Conservation (phyloP, 2,888 invertebrate species). For the Limnephilus auricula region DNA sequence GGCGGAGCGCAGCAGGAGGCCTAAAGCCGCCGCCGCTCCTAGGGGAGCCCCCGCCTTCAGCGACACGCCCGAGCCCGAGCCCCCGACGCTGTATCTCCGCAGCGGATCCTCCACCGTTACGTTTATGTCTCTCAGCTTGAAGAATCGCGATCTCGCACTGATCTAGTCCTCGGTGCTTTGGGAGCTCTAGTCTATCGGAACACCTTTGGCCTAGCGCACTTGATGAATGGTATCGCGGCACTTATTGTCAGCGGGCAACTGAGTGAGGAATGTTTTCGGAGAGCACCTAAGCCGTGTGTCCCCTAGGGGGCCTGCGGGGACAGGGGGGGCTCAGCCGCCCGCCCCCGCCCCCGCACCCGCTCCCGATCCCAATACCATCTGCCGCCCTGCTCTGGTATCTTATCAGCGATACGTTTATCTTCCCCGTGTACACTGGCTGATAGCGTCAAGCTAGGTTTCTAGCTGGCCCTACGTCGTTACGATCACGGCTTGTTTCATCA, state of each 20-base stretch:
- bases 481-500: slow-evolving; percentile 23
- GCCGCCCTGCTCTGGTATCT: slow-evolving; percentile 57
- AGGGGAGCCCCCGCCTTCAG: slow-evolving; percentile 60
- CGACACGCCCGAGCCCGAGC: slow-evolving; percentile 47
- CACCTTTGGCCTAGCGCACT: slow-evolving; percentile 3
- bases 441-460: background rate
- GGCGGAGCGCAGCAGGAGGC: slow-evolving; percentile 71
- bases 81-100: slow-evolving; percentile 56
- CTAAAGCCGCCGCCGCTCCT: slow-evolving; percentile 72
- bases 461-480: background rate
- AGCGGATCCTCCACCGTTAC: slow-evolving; percentile 58
- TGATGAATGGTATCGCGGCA: background rate
- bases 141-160: slow-evolving; percentile 11
- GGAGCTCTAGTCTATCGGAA: background rate
- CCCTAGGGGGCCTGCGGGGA: slow-evolving; percentile 40
- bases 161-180: slow-evolving; percentile 13
- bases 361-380: slow-evolving; percentile 50
- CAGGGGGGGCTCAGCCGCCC: slow-evolving; percentile 57
- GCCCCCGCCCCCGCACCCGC: slow-evolving; percentile 59
- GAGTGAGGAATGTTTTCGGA: slow-evolving; percentile 17
- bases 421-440: slow-evolving; percentile 50
- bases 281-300: slow-evolving; percentile 18
- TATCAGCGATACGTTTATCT: slow-evolving; percentile 55
- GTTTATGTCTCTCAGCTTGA: slow-evolving; percentile 46
- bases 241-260: background rate